Conservation (phyloP, 2,797 vertebrate species). For the Phataginus tetradactyla region DNA sequence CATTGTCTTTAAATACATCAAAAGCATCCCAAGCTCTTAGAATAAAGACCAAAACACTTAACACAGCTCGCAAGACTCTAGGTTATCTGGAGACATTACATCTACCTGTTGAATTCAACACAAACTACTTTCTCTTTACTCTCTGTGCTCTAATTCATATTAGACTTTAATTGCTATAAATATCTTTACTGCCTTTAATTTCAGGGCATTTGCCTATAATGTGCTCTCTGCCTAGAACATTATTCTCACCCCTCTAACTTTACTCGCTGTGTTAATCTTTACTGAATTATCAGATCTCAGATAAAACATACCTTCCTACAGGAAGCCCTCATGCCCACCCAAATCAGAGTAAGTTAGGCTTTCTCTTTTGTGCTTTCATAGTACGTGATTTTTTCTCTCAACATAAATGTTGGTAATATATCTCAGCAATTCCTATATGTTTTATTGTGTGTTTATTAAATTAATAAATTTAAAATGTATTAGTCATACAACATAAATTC, state of each 20-base stretch:
- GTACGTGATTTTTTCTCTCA: neutral
- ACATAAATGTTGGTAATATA: neutral
- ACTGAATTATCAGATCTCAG: neutral
- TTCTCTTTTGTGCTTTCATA: neutral
- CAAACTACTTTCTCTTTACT: neutral
- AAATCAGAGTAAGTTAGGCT: neutral
- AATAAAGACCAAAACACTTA: neutral
- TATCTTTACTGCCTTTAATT: neutral
- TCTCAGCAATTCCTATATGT: neutral
- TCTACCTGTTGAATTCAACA: neutral
- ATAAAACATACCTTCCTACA: neutral
- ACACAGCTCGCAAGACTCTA: neutral
- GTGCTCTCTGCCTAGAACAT: neutral
- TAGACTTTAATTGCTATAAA: neutral
- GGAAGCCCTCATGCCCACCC: neutral
- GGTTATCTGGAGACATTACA: neutral
- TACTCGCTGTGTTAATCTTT: neutral
- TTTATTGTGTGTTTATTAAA: neutral
- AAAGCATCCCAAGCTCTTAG: neutral
- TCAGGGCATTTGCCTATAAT: neutral
- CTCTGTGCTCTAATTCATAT: neutral
- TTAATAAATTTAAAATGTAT: neutral
- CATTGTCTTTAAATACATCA: neutral
- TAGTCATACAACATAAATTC: neutral
- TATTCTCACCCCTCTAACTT: neutral